Conservation (phyloP, 2,888 invertebrate genomes). For the Cheilosia urbana region DNA sequence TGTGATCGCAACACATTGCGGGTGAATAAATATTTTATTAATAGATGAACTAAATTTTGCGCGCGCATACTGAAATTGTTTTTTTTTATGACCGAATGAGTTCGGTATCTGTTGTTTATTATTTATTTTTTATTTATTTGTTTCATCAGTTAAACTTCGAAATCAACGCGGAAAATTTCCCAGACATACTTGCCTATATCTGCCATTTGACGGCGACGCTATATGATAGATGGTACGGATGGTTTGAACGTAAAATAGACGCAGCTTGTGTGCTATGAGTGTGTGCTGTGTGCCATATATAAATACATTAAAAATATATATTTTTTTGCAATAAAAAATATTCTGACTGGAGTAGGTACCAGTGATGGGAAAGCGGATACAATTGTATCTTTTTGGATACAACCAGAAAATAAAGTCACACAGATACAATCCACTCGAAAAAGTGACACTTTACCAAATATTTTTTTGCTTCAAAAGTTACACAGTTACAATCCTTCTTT, state of each 20-base stretch:
- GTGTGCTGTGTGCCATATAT: background rate
- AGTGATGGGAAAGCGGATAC: no score
- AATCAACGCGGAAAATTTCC: conserved; percentile 39
- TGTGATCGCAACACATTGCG: conserved; percentile 42
- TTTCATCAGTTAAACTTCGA: conserved; percentile 45
- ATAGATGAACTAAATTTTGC: conserved; percentile 52
- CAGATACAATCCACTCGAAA: no score
- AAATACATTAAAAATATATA: background rate
- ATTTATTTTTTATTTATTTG: background rate
- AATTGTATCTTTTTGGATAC: no score
- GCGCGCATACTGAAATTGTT: background rate
- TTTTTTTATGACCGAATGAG: conserved; percentile 31
- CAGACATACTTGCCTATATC: background rate
- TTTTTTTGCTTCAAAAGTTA: no score
- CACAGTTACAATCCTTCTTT: no score
- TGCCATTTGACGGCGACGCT: conserved; percentile 22
- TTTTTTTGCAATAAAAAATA: conserved; percentile 41
- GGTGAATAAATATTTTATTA: conserved; percentile 66
- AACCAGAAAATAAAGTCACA: no score
- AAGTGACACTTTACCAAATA: no score
- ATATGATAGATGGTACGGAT: conserved; percentile 26
- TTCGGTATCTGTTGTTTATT: conserved; percentile 2
- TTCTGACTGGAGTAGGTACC: no score
- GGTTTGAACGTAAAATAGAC: conserved; percentile 37
- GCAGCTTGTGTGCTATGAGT: conserved; percentile 20